Evolutionary conservation across 2,797 vertebrate genomes (phyloP).

Genomic region (Xenopus petersii): DNA sequence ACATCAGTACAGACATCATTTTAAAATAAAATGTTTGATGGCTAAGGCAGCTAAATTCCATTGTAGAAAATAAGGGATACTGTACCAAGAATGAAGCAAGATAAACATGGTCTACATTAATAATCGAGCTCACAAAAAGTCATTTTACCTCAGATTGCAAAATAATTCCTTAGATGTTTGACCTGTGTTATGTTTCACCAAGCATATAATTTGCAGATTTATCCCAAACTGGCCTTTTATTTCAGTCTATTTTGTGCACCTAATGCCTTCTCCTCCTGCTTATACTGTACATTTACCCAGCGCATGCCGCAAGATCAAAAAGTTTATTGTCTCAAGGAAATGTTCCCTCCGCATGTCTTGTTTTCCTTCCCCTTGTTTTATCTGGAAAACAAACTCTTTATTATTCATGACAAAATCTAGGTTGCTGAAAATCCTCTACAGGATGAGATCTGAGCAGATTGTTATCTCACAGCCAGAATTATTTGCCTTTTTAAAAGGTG

Average conservation of each 20-base stretch:
- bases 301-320: conserved; percentile 32
- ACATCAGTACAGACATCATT: too few species aligned
- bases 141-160: not conserved
- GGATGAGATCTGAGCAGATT: conserved; percentile 41
- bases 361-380: conserved; percentile 42
- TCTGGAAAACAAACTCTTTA: conserved; percentile 34
- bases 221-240: conserved; percentile 31
- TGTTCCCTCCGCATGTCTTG: conserved; percentile 15
- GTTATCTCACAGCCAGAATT: conserved; percentile 37
- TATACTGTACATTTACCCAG: conserved; percentile 26
- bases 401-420: conserved; percentile 7
- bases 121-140: not conserved
- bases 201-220: conserved; percentile 12
- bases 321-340: conserved; percentile 35
- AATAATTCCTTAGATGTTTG: not conserved
- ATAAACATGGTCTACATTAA: conserved; percentile 16
- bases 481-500: conserved; percentile 16
- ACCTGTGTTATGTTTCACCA: not conserved
- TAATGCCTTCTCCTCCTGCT: conserved; percentile 13
- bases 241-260: conserved; percentile 28
- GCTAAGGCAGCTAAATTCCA: too few species aligned
- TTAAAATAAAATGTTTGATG: too few species aligned
- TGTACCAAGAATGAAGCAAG: too few species aligned
- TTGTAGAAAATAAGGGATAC: too few species aligned
- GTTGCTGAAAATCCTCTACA: conserved; percentile 21